Evolutionary conservation across 2,888 invertebrate genomes (phyloP), one percentile per base, ranked within the genome.

Genomic region (Folsomia manolachei): DNA sequence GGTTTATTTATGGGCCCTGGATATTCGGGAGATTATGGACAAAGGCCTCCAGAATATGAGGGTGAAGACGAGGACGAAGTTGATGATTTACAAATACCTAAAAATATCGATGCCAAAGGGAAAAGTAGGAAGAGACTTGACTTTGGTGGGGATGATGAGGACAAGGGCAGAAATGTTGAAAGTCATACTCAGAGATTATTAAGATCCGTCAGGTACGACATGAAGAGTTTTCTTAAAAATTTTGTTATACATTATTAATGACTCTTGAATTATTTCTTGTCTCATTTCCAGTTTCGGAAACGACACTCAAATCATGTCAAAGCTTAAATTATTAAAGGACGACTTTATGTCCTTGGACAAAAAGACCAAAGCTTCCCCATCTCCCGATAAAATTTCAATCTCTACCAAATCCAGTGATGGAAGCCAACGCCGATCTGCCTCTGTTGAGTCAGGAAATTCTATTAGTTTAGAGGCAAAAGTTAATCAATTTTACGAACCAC

Each of bases 231-330:
- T n/a, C n/a, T n/a, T n/a, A n/a, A n/a, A n/a, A n/a, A n/a, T n/a
- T n/a, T n/a, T n/a, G n/a, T n/a, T n/a, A n/a, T n/a, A n/a, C n/a
- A n/a, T n/a, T n/a, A n/a, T n/a, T n/a, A n/a, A n/a, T n/a, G n/a
- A n/a, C n/a, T n/a, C n/a, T n/a, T n/a, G n/a, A n/a, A n/a, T n/a
- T n/a, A n/a, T n/a, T n/a, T n/a, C n/a, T n/a, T n/a, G n/a, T n/a
- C n/a, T n/a, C n/a, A n/a, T n/a, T n/a, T n/a, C n/a, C n/a, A n/a
- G 91, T 82, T 91, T 90, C 83, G 92, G 90, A 0, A 90, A 90
- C n/a, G 92, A 92, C 83, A 90, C 90, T 4, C 89, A 91, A 81
- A 89, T 92, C n/a, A 80, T 83, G 78, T 76, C 78, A 21, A 82
- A 82, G 63, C 73, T 82, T 7, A 81, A 81, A 56, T 79, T 79